Evolutionary conservation across 2,888 invertebrate genomes (phyloP).

Genomic region (Pristionchus entomophagus): DNA sequence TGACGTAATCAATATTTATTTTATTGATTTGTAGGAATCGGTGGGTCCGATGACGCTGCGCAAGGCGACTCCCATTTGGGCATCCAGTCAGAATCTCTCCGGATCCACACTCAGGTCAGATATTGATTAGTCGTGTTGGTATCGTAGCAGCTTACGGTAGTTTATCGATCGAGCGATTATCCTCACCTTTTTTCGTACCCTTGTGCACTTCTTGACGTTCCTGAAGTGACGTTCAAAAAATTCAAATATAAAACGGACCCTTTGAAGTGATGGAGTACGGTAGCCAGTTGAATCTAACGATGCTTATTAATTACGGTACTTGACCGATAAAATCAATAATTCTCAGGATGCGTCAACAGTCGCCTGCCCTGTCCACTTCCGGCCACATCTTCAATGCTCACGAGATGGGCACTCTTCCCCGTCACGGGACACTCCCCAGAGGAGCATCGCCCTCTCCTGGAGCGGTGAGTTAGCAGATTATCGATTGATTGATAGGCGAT

Average conservation of each 20-base stretch:
- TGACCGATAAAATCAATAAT: too few species aligned
- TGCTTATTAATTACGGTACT: too few species aligned
- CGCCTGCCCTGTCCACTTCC: slow-evolving; percentile 63
- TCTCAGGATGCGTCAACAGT: slow-evolving; percentile 48
- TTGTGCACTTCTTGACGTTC: too few species aligned
- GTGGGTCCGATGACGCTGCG: slow-evolving; percentile 74
- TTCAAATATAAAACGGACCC: too few species aligned
- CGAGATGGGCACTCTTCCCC: slow-evolving; percentile 74
- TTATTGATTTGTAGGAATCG: slow-evolving; percentile 61
- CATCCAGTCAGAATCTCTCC: slow-evolving; percentile 68
- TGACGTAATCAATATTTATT: too few species aligned
- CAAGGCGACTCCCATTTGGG: slow-evolving; percentile 71
- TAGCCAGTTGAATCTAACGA: too few species aligned
- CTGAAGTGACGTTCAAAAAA: too few species aligned
- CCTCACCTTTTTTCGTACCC: too few species aligned
- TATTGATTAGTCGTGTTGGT: too few species aligned
- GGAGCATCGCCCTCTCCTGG: slow-evolving; percentile 74
- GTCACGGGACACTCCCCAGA: slow-evolving; percentile 72
- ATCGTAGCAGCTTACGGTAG: too few species aligned
- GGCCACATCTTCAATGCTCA: slow-evolving; percentile 72
- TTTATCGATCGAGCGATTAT: too few species aligned
- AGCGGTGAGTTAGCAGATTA: slow-evolving; percentile 64
- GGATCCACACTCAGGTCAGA: slow-evolving; percentile 39
- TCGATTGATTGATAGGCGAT: background rate
- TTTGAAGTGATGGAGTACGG: too few species aligned